Base-by-base conservation (phyloP, 2,888 invertebrate species). In the Hirtodrosophila alboralis region DNA sequence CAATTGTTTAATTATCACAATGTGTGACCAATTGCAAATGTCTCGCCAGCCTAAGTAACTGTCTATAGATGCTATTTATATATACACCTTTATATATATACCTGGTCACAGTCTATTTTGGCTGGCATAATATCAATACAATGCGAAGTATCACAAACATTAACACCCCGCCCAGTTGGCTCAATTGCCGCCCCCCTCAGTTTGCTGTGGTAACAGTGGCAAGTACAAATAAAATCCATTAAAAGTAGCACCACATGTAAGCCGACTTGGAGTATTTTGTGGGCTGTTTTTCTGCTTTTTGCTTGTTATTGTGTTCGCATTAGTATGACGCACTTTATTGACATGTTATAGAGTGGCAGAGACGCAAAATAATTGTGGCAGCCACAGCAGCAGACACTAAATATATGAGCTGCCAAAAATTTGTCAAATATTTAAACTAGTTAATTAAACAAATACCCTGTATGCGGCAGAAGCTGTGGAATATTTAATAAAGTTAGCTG, bases 191-290 rank as follows among this genome's bases (percentile, higher is more conserved):
- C 23, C 23, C 23, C 18, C 13, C 9, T 26, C 30, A 21, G 10
- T 47, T 70, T 53, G 26, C 27, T 6, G 31, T 33, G 31, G 31
- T 36, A 47, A 57, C 77, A 51, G 77, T 72, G 78, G 79, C 75
- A 83, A 79, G 76, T 79, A 79, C 79, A 79, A 83, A 79, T 83
- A 79, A 79, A 79, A 66, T 83, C 83, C 83, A 79, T 79, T 79
- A 83, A 75, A 76, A 67, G 74, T 70, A 67, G 73, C 61, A 56
- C 77, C 77, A 61, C 73, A 65, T 79, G 76, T 79, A 83, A 79
- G 83, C 74, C 71, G 83, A 63, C 67, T 64, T 61, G n/a, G 43
- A 31, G 51, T 51, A 52, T 49, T 65, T 58, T 57, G 14, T 26
- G 9, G 1, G n/a, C 10, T 30, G 8, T 33, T 41, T 37, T 10